These are phyloP conservation scores for Propithecus coquereli DNA, from an alignment of 2,113 vertebrate genomes.

Conservation along the genomic window DNA sequence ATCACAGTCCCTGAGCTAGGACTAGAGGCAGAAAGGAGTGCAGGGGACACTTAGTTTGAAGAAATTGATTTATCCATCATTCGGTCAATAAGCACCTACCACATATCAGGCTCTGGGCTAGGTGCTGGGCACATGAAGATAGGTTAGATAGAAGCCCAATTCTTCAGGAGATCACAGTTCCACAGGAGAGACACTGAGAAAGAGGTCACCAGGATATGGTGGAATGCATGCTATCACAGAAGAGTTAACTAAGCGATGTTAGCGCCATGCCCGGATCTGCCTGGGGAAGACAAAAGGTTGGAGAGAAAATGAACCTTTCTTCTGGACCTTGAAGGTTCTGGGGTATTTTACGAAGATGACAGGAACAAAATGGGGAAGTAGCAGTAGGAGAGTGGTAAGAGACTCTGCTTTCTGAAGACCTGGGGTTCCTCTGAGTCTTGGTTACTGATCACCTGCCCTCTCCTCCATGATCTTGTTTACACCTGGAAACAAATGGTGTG, in stretches of 20 bases:
- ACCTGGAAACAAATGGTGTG: neutral
- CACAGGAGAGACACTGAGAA: neutral
- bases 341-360: neutral
- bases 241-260: neutral
- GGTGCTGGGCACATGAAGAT: neutral
- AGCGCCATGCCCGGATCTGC: neutral
- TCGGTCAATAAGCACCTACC: neutral
- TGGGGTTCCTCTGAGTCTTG: neutral
- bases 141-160: neutral
- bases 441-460: neutral
- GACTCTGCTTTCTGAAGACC: neutral
- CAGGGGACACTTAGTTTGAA: neutral
- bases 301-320: neutral
- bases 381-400: neutral
- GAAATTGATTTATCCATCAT: neutral
- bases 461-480: neutral
- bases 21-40: neutral
- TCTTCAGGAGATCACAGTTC: neutral
- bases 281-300: neutral
- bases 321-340: neutral
- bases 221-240: neutral
- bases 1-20: neutral
- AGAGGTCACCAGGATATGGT: neutral
- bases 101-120: neutral
- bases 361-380: neutral